These are phyloP conservation scores for Scaptomyza graminum DNA, from an alignment of 1,140 invertebrate genomes.

Conservation along the genomic window DNA sequence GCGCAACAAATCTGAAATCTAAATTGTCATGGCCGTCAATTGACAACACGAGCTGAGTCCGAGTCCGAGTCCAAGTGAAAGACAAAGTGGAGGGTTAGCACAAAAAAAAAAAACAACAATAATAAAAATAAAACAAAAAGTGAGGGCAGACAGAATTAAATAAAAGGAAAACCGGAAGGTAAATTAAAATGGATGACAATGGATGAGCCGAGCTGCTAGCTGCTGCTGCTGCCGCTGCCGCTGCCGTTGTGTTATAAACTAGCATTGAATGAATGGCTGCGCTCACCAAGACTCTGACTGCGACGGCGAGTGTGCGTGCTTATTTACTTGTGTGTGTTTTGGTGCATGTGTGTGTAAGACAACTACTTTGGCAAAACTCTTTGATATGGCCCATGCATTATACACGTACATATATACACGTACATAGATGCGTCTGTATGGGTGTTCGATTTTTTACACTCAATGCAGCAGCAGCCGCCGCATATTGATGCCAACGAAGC, in stretches of 20 bases:
- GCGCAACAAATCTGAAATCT: constrained; percentile 66
- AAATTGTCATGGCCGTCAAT: constrained; percentile 81
- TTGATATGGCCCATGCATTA: background rate
- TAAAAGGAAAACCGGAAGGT: constrained; percentile 73
- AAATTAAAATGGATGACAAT: constrained; percentile 83
- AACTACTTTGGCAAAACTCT: constrained; percentile 20
- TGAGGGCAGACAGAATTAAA: constrained; percentile 33
- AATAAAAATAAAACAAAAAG: constrained; percentile 6
- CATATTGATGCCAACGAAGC: constrained; percentile 47
- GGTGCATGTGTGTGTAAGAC: constrained; percentile 22
- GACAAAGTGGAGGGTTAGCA: background rate
- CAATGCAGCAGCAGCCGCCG: constrained; percentile 21
- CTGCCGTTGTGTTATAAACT: constrained; percentile 56
- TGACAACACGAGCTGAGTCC: constrained; percentile 55
- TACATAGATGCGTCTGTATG: constrained; percentile 2
- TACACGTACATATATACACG: background rate
- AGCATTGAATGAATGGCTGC: constrained; percentile 69
- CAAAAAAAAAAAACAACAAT: constrained; percentile 12
- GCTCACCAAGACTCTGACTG: constrained; percentile 9
- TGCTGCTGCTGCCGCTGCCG: constrained; percentile 42
- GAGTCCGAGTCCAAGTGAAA: background rate
- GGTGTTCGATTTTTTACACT: constrained; percentile 1
- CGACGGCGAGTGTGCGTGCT: constrained; percentile 19
- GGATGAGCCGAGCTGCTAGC: constrained; percentile 48
- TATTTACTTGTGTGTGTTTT: constrained; percentile 21